Base-by-base conservation (phyloP, 2,113 vertebrate genomes). In the Manacus vitellinus region DNA sequence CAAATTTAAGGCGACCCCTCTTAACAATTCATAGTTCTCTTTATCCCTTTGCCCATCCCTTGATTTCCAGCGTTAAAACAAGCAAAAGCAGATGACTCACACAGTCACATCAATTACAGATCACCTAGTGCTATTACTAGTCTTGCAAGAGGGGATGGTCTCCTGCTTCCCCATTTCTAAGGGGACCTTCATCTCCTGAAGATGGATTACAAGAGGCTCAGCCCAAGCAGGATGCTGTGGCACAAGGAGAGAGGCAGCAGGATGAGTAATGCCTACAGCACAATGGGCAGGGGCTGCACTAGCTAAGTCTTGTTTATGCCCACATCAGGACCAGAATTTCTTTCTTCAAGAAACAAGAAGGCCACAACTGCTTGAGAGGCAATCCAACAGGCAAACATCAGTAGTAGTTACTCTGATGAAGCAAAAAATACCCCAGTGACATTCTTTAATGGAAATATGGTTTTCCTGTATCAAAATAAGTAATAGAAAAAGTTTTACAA, bases 1-100 rank as follows among this genome's bases (percentile, higher is more conserved):
- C 79, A 73, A 89, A 95, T 91, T 93, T 71, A 80, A 97, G 96
- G 67, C 82, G 92, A 97, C 79, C 7, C 14, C 25, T 76, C 83
- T 75, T 44, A 37, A 65, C 58, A 91, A 52, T 51, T 70, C 75
- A 11, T 23, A 70, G 44, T 23, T 94, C 67, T 80, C 92, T 97
- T 68, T 46, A 61, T 84, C 52, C 76, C 75, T 88, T 65, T 2
- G 3, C 43, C 82, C 61, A 49, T 33, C 63, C 66, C 62, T 75
- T 30, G 22, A 66, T 56, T 43, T 73, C 41, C 61, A 78, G 23
- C 22, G 65, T 12, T 14, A 71, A 59, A 83, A n/a, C 41, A 62
- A 44, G 49, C 16, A 49, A 39, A 56, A 72, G 49, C 31, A 59
- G 56, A 75, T 9, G 6, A 83, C 47, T 72, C 28, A 47, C 14